phyloP scores from a whole-genome alignment of 2,797 vertebrate genomes.

The Sebastes trivittatus region DNA sequence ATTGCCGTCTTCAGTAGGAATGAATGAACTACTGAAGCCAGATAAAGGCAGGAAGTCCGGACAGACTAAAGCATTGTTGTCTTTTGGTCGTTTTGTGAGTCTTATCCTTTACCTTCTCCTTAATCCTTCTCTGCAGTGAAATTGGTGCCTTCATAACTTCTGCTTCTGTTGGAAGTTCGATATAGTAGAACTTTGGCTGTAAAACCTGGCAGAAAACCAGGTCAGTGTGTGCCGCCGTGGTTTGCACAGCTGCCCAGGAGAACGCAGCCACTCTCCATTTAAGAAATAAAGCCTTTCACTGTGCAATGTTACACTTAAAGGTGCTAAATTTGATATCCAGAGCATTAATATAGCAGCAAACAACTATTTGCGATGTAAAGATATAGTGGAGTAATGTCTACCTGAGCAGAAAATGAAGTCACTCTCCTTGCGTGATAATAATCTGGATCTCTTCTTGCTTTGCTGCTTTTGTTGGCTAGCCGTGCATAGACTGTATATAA shows the following conservation, averaged over 20 bases:
- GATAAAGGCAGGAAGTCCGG: neutral
- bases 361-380: too few species aligned
- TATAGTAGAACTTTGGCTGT: neutral
- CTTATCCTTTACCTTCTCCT: neutral
- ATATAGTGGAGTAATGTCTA: too few species aligned
- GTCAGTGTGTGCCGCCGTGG: neutral
- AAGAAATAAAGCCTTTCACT: neutral
- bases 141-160: neutral
- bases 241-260: neutral
- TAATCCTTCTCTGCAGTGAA: neutral
- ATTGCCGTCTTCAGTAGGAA: neutral
- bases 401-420: neutral
- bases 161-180: neutral
- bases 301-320: neutral
- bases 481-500: too few species aligned
- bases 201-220: constrained; percentile 3
- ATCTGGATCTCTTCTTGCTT: neutral
- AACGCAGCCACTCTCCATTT: neutral
- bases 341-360: too few species aligned
- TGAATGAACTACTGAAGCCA: neutral
- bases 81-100: neutral
- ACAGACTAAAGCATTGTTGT: neutral
- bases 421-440: neutral
- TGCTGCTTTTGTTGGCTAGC: neutral
- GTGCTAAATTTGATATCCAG: too few species aligned